Evolutionary conservation across 2,888 invertebrate genomes (phyloP), one percentile per base, ranked within the genome.

Genomic region (Apocheima hispidaria): DNA sequence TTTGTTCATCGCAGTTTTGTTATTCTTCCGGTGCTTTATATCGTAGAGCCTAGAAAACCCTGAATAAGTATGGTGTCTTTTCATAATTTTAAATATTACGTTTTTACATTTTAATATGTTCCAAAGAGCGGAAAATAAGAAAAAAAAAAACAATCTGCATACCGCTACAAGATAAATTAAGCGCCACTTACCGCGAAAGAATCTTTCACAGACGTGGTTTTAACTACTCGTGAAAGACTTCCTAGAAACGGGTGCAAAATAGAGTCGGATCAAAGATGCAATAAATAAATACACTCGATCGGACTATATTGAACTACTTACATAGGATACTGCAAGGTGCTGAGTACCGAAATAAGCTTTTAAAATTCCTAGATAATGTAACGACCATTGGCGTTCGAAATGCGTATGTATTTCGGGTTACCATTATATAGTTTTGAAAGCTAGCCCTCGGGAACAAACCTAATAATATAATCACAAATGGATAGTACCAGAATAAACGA

Each of bases 281-380:
- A 54, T 60, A 63, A 63, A 63, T 60, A 61, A 56, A 56, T 63
- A 58, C 50, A 20, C 21, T 55, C 28, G 41, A 46, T 52, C 51
- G 28, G 36, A 60, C 28, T 58, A 51, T 51, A 63, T 57, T 35
- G 53, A 36, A 51, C 57, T 52, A 62, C 50, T 59, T 58, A 16
- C 50, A 60, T 58, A 16, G 57, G 62, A 63, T 52, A 55, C 41
- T 60, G 48, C 44, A 57, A 60, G 59, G 55, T 63, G 74, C 67
- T 70, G 75, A 79, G 75, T 73, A 71, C 77, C 73, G 78, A 81
- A 81, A 80, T 73, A 82, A 82, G 89, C 92, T 92, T 92, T 92
- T 90, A 90, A 90, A 90, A 92, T 91, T 90, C 90, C 90, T 72
- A 83, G 84, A 89, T 89, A 90, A 89, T 87, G 85, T 86, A 86